Evolutionary conservation across 2,888 invertebrate genomes (phyloP), one percentile per base, ranked within the genome.

Genomic region (Crematogaster levior): DNA sequence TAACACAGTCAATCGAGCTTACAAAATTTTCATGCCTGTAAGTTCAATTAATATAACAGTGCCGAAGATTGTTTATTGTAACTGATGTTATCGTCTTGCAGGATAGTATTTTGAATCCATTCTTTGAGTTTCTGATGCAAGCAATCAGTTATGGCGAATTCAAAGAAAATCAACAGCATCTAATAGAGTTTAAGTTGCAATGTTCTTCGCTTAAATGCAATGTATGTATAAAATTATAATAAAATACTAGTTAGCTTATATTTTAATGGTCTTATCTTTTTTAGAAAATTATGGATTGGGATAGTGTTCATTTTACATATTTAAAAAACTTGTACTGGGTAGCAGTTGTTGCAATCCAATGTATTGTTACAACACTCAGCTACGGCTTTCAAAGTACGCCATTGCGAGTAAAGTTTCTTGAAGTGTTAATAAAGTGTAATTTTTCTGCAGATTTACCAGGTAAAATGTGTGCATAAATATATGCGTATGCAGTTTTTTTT

Each of bases 11-110:
- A 95, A 95, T 66, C 96, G 96, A 89, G 96, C 97, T 84, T 96
- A 97, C 91, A 94, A 95, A 63, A 96, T 97, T 88, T 97, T 97
- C 93, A 96, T 97, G 94, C 96, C 96, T 88, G 96, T 97, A 94
- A 88, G 90, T 85, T 46, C 51, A 53, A 30, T 48, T 40, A 48
- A 72, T 30, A 10, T 46, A 37, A 53, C 12, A 10, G 37, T 40
- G 4, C 9, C 1, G 24, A 30, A 46, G n/a, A n/a, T 53, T 40
- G 4, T 12, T 56, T 3, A 56, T 70, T 66, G 30, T 79, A 51
- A 56, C 21, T 60, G 15, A 27, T 43, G 43, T n/a, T 75, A 21
- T 68, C 37, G 10, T 81, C 91, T 95, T 95, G 61, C 91, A 97
- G 97, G 96, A 97, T 30, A 96, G 96, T 93, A 96, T 97, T 0